Percentiles rank a stretch among this genome's conserved stretches.
phyloP scores from a whole-genome alignment of 2,888 invertebrate species.

The Drosophila ustulata region DNA sequence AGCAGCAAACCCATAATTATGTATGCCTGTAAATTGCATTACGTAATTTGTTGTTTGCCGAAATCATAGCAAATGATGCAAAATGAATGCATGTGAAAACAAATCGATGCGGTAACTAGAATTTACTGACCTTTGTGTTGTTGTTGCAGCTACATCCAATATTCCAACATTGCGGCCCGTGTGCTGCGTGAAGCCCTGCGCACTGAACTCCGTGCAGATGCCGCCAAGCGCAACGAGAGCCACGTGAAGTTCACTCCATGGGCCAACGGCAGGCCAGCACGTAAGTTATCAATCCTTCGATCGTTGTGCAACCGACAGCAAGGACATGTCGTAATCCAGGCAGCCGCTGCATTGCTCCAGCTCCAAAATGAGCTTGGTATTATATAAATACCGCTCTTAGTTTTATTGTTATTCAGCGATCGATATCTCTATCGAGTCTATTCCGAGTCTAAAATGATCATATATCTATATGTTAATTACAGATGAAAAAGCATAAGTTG shows the following conservation, averaged over 20 bases:
- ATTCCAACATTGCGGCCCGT: slow-evolving; percentile 96
- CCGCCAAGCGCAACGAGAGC: slow-evolving; percentile 90
- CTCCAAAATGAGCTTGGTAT: slow-evolving; percentile 2
- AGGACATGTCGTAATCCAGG: not conserved
- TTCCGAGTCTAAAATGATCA: slow-evolving; percentile 6
- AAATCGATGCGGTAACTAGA: not conserved
- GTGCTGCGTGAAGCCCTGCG: slow-evolving; percentile 93
- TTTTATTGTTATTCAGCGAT: not conserved
- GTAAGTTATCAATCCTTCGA: slow-evolving; percentile 87
- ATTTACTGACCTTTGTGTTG: not conserved
- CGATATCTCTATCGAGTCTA: slow-evolving; percentile 1
- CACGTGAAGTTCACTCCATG: slow-evolving; percentile 94
- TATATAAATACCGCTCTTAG: slow-evolving; percentile 35
- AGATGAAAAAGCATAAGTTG: slow-evolving; percentile 64
- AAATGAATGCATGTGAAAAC: not conserved
- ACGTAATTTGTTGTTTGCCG: slow-evolving; percentile 65
- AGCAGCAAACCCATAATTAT: not conserved
- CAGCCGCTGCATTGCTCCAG: not conserved
- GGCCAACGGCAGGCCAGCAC: slow-evolving; percentile 94
- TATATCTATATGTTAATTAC: slow-evolving; percentile 51
- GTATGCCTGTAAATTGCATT: slow-evolving; percentile 38
- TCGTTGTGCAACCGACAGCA: slow-evolving; percentile 31
- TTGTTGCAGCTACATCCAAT: slow-evolving; percentile 94
- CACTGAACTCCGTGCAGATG: slow-evolving; percentile 90
- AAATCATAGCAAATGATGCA: slow-evolving; percentile 9